Evolutionary conservation across 2,888 invertebrate genomes (phyloP), one percentile per base, ranked within the genome.

Genomic region (Xylophagus ater): DNA sequence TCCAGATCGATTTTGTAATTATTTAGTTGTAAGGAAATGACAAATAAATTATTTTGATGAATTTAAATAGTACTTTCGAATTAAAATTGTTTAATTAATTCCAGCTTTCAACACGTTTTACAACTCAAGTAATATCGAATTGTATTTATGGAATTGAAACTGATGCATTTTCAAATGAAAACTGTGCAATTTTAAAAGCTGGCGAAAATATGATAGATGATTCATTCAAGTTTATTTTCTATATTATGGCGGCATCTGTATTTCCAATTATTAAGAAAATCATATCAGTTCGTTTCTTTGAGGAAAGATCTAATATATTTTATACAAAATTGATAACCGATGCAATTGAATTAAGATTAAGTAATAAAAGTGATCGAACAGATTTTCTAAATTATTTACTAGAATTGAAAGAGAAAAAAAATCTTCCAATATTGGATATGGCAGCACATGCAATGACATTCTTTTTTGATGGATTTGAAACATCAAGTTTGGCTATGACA

Each of bases 291-390:
- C 26, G 25, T 7, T 14, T 39, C 23, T 31, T 63, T 1, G 46
- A 51, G 0, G 67, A 59, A 0, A 73, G 70, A 1, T 89, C 90
- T 53, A 89, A 57, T 17, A 7, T 23, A 0, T 61, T 55, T 34
- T 62, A 60, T 18, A 30, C 47, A 1, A 42, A 48, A 3, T 41
- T 62, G 1, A 53, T 59, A 56, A 40, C 47, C 8, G 49, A 41
- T 13, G 56, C 60, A 0, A 38, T 60, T 7, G 45, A 56, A 19
- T 36, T 55, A 2, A 51, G 63, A 1, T 47, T 50, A 3, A 36
- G 48, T 20, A 52, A 40, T 3, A 40, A 53, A 24, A 48, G 46
- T 4, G 52, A 57, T 7, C 56, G 63, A 3, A 40, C 44, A 1
- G 65, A 64, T 42, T 62, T 59, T 33, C 43, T 64, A 2, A 58